A percentile compares a stretch with the other conserved stretches of the same genome.
phyloP scores from a whole-genome alignment of 2,113 vertebrate genomes.

The Psammodynastes pulverulentus region DNA sequence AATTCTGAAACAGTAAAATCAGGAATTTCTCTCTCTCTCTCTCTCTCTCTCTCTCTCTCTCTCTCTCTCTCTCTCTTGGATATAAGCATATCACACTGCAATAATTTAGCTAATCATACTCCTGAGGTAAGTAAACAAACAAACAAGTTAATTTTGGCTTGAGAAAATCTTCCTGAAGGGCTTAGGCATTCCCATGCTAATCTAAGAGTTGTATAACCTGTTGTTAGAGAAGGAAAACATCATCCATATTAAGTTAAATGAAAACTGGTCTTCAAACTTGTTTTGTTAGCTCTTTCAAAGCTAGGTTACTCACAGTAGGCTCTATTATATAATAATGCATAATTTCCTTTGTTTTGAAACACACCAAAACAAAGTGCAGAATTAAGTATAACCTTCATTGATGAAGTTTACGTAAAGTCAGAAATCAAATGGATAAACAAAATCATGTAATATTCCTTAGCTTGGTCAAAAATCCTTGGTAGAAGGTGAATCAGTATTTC shows the following conservation, averaged over 20 bases:
- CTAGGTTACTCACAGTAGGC: not conserved
- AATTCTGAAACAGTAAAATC: not conserved
- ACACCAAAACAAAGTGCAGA: slow-evolving; percentile 17
- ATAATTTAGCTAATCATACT: not conserved
- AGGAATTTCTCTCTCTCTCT: not conserved
- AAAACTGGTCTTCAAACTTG: not conserved
- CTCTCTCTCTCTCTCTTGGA: not conserved
- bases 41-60: not conserved
- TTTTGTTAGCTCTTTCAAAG: not conserved
- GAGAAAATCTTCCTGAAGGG: not conserved
- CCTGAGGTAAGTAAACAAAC: not conserved
- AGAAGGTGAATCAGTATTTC: not conserved
- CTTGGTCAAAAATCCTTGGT: not conserved
- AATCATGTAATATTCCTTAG: not conserved
- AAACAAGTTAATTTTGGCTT: not conserved
- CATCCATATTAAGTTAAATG: not conserved
- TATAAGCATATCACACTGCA: not conserved
- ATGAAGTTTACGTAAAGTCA: slow-evolving; percentile 37
- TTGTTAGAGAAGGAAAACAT: slow-evolving; percentile 22
- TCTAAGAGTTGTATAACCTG: not conserved
- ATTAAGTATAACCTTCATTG: not conserved
- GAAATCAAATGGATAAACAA: not conserved
- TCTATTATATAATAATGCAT: not conserved
- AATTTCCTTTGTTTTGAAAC: slow-evolving; percentile 37
- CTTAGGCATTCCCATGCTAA: not conserved